Evolutionary conservation across 2,888 invertebrate species (phyloP), one percentile per base, ranked within the genome.

Genomic region (Diloba caeruleocephala): DNA sequence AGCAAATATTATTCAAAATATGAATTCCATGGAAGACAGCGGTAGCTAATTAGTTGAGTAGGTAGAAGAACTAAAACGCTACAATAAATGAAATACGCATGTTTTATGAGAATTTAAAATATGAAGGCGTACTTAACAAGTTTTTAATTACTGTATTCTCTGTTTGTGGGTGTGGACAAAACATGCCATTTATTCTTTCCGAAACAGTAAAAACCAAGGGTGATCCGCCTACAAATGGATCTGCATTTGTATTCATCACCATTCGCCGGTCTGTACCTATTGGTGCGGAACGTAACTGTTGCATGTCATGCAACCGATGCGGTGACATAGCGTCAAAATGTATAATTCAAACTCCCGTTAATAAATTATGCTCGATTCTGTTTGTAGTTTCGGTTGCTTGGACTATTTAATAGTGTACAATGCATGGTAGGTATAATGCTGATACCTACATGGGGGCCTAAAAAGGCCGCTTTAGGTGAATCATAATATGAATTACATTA

Each of bases 231-330:
- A 62, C 74, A 49, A 52, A 43, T 51, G 59, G 51, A 57, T 65
- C 60, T 62, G 71, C 74, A 81, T 87, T 85, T 79, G 80, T 82
- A 85, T 85, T 82, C 84, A 79, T 71, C 76, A 76, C 69, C 60
- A 57, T 55, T 53, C 59, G 58, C 64, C 56, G 50, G 51, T 43
- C 60, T 63, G 59, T 73, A n/a, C n/a, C n/a, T n/a, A 60, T 65
- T 75, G 71, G 69, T 71, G 78, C 76, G 81, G 75, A 84, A 79
- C 79, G 37, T 76, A 83, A 85, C 81, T 81, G 82, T 65, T 71
- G 48, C 53, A 53, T 60, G 75, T 73, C 88, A 88, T 82, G 87
- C 85, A 71, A 84, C 74, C 56, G 61, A 69, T 71, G 68, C 59
- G 55, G 61, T 63, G 70, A 76, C 62, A 68, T 49, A 50, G 56